A percentile compares a stretch with the other conserved stretches of the same genome.
phyloP scores from a whole-genome alignment of 2,113 vertebrate genomes.

The Turnix velox region DNA sequence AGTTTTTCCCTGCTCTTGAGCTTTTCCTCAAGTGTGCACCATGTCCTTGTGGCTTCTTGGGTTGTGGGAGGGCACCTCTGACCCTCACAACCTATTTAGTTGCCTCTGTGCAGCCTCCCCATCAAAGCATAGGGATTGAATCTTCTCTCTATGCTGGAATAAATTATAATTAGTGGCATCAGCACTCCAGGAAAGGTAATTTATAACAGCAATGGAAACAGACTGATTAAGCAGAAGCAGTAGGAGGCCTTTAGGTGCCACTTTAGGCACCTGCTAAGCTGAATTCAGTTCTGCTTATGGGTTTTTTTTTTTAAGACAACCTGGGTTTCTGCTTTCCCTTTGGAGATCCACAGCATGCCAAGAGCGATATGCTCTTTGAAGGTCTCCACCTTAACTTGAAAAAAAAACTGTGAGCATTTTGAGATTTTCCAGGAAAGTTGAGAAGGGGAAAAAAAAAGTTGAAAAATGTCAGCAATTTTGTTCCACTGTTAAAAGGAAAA shows the following conservation, averaged over 20 bases:
- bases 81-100: not conserved
- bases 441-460: not conserved
- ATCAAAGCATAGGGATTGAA: not conserved
- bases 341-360: not conserved
- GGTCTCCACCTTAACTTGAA: not conserved
- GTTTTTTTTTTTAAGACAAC: not conserved
- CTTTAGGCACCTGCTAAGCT: not conserved
- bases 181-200: not conserved
- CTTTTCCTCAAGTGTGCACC: rapidly evolving
- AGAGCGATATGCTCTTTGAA: not conserved
- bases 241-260: not conserved
- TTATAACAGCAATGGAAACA: not conserved
- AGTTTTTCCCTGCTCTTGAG: not conserved
- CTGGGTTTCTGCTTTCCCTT: not conserved
- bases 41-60: not conserved
- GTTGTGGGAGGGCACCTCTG: not conserved
- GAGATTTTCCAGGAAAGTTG: not conserved
- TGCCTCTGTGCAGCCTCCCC: not conserved
- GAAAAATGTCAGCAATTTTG: conserved; percentile 16
- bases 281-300: not conserved
- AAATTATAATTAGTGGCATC: not conserved
- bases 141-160: not conserved
- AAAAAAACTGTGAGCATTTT: not conserved
- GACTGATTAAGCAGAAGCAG: not conserved
- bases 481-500: not conserved